These are phyloP conservation scores for Podotricha telesiphe DNA, from an alignment of 2,888 invertebrate species.

Conservation along the genomic window DNA sequence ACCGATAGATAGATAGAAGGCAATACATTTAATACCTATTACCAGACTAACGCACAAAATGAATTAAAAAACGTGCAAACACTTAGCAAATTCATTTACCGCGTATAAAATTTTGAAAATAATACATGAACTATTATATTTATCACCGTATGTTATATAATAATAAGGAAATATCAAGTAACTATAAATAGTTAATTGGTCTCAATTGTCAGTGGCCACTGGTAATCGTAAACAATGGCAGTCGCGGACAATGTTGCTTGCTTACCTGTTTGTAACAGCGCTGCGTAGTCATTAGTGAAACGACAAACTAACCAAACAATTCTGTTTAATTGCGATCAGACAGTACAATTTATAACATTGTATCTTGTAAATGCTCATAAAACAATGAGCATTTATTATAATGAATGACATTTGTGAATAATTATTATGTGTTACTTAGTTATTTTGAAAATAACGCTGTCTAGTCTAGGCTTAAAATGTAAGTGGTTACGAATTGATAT, in stretches of 20 bases:
- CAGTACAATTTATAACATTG: conserved; percentile 23
- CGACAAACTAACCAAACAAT: conserved; percentile 28
- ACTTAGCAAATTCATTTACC: background rate
- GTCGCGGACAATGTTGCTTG: conserved; percentile 25
- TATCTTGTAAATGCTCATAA: conserved; percentile 22
- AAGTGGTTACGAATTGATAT: too few species aligned
- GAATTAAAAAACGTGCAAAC: background rate
- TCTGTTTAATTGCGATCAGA: conserved; percentile 30
- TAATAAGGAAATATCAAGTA: conserved; percentile 1
- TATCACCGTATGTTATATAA: conserved; percentile 15
- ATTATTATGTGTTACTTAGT: conserved; percentile 1
- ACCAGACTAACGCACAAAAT: too few species aligned
- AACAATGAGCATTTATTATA: conserved; percentile 28
- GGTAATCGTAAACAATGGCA: conserved; percentile 22
- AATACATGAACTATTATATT: background rate
- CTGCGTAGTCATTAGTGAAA: conserved; percentile 17
- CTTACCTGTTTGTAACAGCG: conserved; percentile 20
- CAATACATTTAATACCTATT: too few species aligned
- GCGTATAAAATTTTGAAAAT: background rate
- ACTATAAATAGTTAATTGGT: conserved; percentile 22
- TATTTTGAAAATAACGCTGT: background rate
- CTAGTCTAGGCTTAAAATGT: too few species aligned
- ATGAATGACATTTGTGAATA: conserved; percentile 2
- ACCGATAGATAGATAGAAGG: too few species aligned
- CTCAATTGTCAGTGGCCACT: conserved; percentile 9